Evolutionary conservation across 1,140 invertebrate species (phyloP).

Genomic region (Drosophila triauraria): DNA sequence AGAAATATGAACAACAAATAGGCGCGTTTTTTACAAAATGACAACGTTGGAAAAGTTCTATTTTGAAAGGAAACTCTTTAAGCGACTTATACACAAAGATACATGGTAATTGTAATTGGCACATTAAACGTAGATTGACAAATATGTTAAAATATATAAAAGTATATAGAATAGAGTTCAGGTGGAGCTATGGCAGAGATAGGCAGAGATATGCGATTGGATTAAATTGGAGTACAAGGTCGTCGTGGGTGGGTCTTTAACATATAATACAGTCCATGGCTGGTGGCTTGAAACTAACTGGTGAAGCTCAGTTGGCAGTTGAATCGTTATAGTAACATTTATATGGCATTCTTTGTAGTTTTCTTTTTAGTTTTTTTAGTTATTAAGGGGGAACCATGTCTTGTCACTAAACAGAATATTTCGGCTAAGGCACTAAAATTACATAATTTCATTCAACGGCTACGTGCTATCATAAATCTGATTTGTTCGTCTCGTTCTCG

Average conservation of each 20-base stretch:
- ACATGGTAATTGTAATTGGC: conserved; percentile 70
- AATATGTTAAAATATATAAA: conserved; percentile 67
- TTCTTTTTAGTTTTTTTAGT: conserved; percentile 16
- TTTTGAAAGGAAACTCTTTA: conserved; percentile 64
- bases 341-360: conserved; percentile 54
- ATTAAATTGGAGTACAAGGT: conserved; percentile 36
- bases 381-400: conserved; percentile 22
- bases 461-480: conserved; percentile 63
- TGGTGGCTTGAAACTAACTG: conserved; percentile 69
- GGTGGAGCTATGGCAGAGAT: conserved; percentile 41
- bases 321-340: conserved; percentile 43
- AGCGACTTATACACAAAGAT: conserved; percentile 70
- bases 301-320: conserved; percentile 74
- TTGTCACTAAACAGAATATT: conserved; percentile 75
- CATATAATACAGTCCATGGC: conserved; percentile 77
- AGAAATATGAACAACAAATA: conserved; percentile 75
- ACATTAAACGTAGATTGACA: conserved; percentile 76
- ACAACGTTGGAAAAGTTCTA: conserved; percentile 80
- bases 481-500: conserved; percentile 69
- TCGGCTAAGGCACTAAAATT: conserved; percentile 80
- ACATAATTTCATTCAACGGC: conserved; percentile 79
- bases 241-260: conserved; percentile 19
- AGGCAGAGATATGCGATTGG: conserved; percentile 52
- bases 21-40: conserved; percentile 58
- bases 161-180: conserved; percentile 57